Percentiles rank a stretch among this genome's conserved stretches.
Conservation (phyloP, 1,140 invertebrate genomes). For the Achroia grisella region DNA sequence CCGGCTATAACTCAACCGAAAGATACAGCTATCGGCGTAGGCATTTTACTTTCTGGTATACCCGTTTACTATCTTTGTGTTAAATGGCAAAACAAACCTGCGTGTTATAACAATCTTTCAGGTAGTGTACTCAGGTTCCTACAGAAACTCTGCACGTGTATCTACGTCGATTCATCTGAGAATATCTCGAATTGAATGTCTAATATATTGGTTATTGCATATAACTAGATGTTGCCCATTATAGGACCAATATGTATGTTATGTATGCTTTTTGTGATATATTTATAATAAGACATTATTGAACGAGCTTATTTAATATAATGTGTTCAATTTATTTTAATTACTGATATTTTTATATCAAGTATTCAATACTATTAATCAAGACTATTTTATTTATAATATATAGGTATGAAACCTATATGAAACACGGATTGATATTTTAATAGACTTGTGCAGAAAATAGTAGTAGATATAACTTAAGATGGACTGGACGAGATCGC, state of each 20-base stretch:
- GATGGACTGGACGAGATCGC: too few species aligned
- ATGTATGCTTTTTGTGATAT: conserved; percentile 15
- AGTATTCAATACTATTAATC: too few species aligned
- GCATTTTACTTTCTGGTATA: conserved; percentile 90
- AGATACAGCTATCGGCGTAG: conserved; percentile 88
- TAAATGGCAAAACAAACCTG: conserved; percentile 86
- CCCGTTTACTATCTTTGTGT: conserved; percentile 94
- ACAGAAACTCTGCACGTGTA: conserved; percentile 69
- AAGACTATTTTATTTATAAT: too few species aligned
- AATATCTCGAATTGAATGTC: conserved; percentile 43
- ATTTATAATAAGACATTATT: conserved; percentile 5
- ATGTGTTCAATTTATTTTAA: conserved; percentile 1
- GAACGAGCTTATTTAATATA: conserved; percentile 6
- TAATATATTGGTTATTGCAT: conserved; percentile 2
- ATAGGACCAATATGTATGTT: conserved; percentile 27
- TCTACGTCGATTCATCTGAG: conserved; percentile 57
- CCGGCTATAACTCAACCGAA: conserved; percentile 85
- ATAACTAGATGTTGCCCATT: background rate
- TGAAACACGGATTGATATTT: too few species aligned
- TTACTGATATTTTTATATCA: background rate
- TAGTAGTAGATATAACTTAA: too few species aligned
- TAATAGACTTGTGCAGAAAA: too few species aligned
- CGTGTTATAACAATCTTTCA: conserved; percentile 51
- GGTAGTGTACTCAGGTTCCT: conserved; percentile 58
- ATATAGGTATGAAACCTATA: too few species aligned